Conservation (phyloP, 2,113 vertebrate genomes). For the Pagrus major region DNA sequence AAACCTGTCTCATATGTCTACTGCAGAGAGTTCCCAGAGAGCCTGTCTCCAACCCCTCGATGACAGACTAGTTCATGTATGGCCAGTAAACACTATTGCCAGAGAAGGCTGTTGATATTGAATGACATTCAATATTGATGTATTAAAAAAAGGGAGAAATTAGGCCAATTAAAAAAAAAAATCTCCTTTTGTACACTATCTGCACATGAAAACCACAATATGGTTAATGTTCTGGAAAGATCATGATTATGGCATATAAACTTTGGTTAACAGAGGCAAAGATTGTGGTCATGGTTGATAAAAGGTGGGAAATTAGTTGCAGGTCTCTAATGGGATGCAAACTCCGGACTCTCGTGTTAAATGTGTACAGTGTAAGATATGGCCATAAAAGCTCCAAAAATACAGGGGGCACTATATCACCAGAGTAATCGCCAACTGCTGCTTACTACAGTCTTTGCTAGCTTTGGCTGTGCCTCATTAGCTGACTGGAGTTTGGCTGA, state of each 20-base stretch:
- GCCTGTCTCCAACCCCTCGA: background rate
- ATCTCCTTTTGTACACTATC: background rate
- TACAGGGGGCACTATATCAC: no score
- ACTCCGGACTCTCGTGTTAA: background rate
- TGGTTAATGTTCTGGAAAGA: background rate
- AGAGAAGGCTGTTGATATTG: background rate
- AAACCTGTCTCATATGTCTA: background rate
- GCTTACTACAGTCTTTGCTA: no score
- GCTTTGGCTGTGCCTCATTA: no score
- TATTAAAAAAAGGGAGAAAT: no score
- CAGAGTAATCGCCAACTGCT: no score
- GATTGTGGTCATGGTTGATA: background rate
- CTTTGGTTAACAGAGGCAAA: background rate
- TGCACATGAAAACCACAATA: background rate
- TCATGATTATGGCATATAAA: background rate
- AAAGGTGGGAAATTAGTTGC: background rate
- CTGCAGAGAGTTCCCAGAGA: background rate
- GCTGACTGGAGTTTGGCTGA: no score
- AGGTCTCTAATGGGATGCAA: background rate
- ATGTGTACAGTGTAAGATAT: no score
- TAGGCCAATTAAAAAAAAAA: background rate
- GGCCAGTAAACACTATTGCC: background rate
- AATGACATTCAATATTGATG: background rate
- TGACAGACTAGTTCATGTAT: background rate
- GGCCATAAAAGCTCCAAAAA: no score